These are phyloP conservation scores for Brachypterus glaber DNA, from an alignment of 2,888 invertebrate genomes.

Conservation along the genomic window DNA sequence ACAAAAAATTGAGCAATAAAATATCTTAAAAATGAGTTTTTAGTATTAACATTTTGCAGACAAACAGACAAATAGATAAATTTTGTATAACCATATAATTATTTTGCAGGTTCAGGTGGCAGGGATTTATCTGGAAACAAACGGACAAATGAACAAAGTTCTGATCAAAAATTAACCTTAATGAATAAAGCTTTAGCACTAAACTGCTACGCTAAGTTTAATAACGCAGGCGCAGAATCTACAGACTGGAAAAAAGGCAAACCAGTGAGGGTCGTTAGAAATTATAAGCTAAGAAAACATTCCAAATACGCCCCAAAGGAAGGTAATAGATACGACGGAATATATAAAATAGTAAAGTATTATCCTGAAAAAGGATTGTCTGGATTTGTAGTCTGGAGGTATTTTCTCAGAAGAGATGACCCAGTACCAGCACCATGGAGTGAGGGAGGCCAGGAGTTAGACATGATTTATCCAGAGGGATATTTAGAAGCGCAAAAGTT, in stretches of 20 bases:
- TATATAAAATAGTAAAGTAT: constrained; percentile 79
- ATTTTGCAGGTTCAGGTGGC: constrained; percentile 81
- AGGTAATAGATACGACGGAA: constrained; percentile 73
- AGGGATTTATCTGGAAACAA: constrained; percentile 76
- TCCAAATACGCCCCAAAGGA: constrained; percentile 71
- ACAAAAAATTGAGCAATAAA: too few species aligned
- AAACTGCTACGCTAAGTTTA: constrained; percentile 64
- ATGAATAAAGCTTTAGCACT: constrained; percentile 70
- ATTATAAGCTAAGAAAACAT: constrained; percentile 62
- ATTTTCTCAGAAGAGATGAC: constrained; percentile 67
- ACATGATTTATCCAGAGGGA: constrained; percentile 59
- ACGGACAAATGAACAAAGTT: constrained; percentile 67
- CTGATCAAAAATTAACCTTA: constrained; percentile 65
- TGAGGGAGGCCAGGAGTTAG: constrained; percentile 50
- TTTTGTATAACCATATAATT: too few species aligned
- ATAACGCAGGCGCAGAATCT: constrained; percentile 57
- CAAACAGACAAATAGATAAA: too few species aligned
- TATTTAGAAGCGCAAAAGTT: constrained; percentile 56
- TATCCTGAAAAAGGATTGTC: constrained; percentile 69
- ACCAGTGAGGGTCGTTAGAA: constrained; percentile 71
- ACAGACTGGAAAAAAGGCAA: constrained; percentile 62
- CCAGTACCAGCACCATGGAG: constrained; percentile 74
- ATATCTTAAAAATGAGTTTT: too few species aligned
- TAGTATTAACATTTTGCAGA: too few species aligned
- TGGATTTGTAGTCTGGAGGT: constrained; percentile 74